Evolutionary conservation across 2,888 invertebrate genomes (phyloP), one percentile per base, ranked within the genome.

Genomic region (Hipparchia semele): DNA sequence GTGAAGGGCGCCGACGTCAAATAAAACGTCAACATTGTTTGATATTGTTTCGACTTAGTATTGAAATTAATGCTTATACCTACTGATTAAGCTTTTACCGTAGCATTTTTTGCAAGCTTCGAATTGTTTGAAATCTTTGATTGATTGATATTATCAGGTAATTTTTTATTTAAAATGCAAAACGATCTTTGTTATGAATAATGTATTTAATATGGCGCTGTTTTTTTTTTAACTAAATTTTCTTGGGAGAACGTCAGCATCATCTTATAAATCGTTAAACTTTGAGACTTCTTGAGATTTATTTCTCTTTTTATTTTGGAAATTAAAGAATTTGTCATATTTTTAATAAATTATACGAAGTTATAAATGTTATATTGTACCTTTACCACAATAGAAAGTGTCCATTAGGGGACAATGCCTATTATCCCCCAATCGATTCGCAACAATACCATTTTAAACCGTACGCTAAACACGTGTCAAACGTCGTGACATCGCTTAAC

Each of bases 401-500:
- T 56, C 56, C 64, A 69, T 73, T 59, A 66, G 70, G 68, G 72
- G 64, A 76, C 73, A 75, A 74, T 76, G 71, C 64, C 67, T 73
- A 74, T 78, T 82, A 83, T 85, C 88, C 90, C 91, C 88, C 86
- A 87, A 88, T 86, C 84, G 83, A 84, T 85, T 82, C 76, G 78
- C 81, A 83, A 92, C 92, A 92, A 92, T 85, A 81, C 88, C 83
- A 86, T 76, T 81, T 89, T 88, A 89, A 91, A 88, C 90, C 87
- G 87, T 85, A 88, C 87, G 85, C 90, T 90, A 90, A 92, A 91
- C 92, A 92, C 92, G 92, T 91, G 93, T 92, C 93, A 91, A 90
- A 86, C 84, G 83, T 85, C 84, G 84, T 85, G 87, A 90, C 91
- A 88, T 89, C 83, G 84, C 86, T 83, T 85, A 85, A 86, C 84